phyloP scores from a whole-genome alignment of 2,888 invertebrate species.

The Nasonia oneida region DNA sequence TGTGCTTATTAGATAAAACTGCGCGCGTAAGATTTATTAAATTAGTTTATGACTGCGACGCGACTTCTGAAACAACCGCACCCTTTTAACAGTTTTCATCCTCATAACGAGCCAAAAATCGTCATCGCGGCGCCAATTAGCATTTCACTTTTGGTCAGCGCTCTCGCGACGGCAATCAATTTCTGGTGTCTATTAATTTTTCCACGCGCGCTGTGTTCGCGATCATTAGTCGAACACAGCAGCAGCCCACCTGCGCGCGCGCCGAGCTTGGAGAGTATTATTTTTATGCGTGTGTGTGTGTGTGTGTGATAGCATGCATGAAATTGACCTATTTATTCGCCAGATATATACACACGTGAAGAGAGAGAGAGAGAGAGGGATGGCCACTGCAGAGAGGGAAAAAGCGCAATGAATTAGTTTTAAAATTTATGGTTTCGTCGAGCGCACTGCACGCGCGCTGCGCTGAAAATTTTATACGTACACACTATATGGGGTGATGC shows the following conservation, averaged over 20 bases:
- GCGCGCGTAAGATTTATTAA: conserved; percentile 20
- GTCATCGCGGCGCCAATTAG: conserved; percentile 10
- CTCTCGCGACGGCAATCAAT: conserved; percentile 16
- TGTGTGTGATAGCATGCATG: conserved; percentile 7
- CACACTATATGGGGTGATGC: neutral
- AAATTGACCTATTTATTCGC: conserved; percentile 34
- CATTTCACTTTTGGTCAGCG: neutral
- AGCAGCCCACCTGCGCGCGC: neutral
- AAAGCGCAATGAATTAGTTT: conserved; percentile 26
- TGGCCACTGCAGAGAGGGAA: neutral
- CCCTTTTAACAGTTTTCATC: neutral
- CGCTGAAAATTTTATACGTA: neutral
- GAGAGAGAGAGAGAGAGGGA: neutral
- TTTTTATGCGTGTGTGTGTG: neutral
- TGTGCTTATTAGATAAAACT: conserved; percentile 37
- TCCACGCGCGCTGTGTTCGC: neutral
- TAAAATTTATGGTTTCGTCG: conserved; percentile 13
- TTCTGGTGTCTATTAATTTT: conserved; percentile 17
- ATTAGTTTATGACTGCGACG: conserved; percentile 26
- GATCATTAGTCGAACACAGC: conserved; percentile 28
- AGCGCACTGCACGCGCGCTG: neutral
- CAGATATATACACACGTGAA: neutral
- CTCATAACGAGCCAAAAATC: neutral
- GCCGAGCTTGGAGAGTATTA: neutral
- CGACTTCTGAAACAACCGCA: too few species aligned